These are phyloP conservation scores for Pangasius larnaudii DNA, from an alignment of 2,797 vertebrate species.

Conservation along the genomic window DNA sequence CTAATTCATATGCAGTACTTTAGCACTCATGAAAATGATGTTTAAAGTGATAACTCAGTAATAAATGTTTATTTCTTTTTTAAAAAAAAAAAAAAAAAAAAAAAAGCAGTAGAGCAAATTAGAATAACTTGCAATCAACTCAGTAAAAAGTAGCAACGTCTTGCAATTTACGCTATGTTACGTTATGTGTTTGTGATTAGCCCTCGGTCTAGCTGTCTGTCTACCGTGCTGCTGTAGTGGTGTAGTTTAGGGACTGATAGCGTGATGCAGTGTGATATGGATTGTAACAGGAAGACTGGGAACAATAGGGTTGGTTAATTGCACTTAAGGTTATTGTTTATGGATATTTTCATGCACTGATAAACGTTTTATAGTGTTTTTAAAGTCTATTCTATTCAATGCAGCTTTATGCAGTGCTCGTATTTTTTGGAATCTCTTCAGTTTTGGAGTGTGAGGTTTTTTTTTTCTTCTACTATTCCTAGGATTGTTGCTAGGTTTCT, in stretches of 20 bases:
- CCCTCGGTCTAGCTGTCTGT: too few relatives aligned
- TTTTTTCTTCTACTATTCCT: background rate
- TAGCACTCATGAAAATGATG: background rate
- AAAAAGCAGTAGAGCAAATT: background rate
- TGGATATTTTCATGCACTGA: background rate
- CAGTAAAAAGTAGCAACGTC: background rate
- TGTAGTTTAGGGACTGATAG: too few relatives aligned
- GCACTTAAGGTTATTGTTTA: background rate
- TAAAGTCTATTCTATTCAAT: background rate
- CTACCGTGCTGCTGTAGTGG: too few relatives aligned
- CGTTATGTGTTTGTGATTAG: too few relatives aligned
- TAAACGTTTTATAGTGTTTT: background rate
- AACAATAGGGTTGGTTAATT: too few relatives aligned
- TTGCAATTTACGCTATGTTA: background rate
- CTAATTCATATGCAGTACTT: too few relatives aligned
- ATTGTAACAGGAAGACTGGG: too few relatives aligned
- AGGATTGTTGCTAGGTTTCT: background rate
- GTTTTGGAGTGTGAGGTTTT: background rate
- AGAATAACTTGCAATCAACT: background rate
- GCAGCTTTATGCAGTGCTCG: background rate
- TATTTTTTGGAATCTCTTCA: background rate
- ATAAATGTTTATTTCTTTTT: background rate
- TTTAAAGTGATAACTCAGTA: background rate
- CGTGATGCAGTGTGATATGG: too few relatives aligned
- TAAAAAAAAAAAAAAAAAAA: background rate